Conservation (phyloP, 2,113 vertebrate genomes). For the Aphelocoma coerulescens region DNA sequence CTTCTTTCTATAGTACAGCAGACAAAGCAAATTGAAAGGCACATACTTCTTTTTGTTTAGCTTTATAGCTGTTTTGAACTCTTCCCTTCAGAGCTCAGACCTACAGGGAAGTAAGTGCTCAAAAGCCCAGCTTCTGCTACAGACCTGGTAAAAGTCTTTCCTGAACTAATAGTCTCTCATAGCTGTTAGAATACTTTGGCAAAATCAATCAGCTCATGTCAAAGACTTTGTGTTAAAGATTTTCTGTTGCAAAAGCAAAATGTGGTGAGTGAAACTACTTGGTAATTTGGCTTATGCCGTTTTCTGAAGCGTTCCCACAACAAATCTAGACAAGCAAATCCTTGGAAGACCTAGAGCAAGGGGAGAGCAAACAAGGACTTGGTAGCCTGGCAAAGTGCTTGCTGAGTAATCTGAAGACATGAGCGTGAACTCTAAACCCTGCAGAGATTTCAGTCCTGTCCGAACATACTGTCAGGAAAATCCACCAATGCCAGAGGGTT, state of each 20-base stretch:
- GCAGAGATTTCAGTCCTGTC: not conserved
- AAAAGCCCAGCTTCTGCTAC: not conserved
- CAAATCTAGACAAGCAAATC: not conserved
- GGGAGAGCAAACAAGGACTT: not conserved
- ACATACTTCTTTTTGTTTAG: not conserved
- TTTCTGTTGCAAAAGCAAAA: not conserved
- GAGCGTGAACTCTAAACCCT: not conserved
- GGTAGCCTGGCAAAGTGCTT: not conserved
- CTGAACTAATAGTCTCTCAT: not conserved
- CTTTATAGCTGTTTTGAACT: not conserved
- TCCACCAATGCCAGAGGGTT: not conserved
- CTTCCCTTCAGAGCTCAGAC: not conserved
- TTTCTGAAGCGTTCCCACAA: not conserved
- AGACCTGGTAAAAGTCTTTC: not conserved
- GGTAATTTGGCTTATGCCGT: not conserved
- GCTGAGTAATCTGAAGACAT: not conserved
- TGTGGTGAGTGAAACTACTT: not conserved
- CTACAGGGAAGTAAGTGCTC: not conserved
- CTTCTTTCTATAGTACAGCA: not conserved
- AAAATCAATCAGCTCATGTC: not conserved
- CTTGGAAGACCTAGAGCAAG: not conserved
- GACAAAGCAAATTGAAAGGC: not conserved
- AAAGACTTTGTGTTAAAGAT: not conserved
- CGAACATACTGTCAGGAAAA: not conserved
- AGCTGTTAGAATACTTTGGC: not conserved